Conservation (phyloP, 2,113 vertebrate genomes). For the Sigmodon hispidus region DNA sequence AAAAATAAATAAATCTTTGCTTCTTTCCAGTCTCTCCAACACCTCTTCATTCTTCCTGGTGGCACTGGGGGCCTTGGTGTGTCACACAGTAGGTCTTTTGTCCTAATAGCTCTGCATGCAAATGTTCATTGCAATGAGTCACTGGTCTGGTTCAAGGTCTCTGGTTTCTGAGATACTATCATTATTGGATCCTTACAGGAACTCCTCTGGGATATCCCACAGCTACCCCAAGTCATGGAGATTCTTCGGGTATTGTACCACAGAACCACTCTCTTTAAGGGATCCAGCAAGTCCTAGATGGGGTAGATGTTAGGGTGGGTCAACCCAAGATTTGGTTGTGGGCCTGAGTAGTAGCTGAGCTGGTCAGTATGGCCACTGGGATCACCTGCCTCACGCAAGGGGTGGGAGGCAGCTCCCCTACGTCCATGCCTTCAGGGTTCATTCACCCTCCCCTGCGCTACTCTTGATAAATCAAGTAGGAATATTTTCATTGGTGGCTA, state of each 20-base stretch:
- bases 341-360: background rate
- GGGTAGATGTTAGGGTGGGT: background rate
- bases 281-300: background rate
- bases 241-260: background rate
- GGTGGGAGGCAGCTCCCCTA: background rate
- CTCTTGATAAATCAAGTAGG: conserved; percentile 15
- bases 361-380: background rate
- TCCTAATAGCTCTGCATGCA: background rate
- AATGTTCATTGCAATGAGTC: background rate
- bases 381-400: background rate
- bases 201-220: background rate
- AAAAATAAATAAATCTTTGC: background rate
- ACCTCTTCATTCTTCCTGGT: background rate
- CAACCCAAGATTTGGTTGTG: background rate
- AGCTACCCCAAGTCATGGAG: background rate
- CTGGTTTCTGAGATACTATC: background rate
- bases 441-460: background rate
- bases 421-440: background rate
- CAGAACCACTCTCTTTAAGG: background rate
- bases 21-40: background rate
- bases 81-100: no score
- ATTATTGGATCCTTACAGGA: background rate
- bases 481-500: background rate
- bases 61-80: no score
- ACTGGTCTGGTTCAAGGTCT: background rate